Conservation (phyloP, 2,888 invertebrate species). For the Priapulus caudatus region DNA sequence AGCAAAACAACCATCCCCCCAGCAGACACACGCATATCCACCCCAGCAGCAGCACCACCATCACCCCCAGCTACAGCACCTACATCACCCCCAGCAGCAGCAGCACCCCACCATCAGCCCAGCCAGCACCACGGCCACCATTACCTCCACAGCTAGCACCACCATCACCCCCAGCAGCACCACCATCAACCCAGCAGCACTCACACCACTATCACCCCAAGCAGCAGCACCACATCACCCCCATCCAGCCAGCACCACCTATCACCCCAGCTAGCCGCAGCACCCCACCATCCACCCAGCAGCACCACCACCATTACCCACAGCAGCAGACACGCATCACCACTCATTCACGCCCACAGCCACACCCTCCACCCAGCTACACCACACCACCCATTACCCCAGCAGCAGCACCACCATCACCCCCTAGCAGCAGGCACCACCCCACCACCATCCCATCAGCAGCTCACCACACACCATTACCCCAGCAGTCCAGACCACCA, state of each 20-base stretch:
- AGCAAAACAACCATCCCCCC: no score
- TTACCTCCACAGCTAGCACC: constrained; percentile 8
- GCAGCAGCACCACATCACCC: background rate
- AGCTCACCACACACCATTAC: no score
- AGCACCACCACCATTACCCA: background rate
- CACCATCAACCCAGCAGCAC: no score
- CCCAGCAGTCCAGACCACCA: background rate
- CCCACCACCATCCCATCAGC: background rate
- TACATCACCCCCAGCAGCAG: constrained; percentile 14
- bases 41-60: no score
- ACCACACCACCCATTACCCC: background rate
- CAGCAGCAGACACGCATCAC: no score
- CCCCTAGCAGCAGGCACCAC: background rate
- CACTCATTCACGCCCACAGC: no score
- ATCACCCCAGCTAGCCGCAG: background rate
- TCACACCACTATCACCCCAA: background rate
- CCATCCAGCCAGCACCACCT: no score
- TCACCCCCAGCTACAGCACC: background rate
- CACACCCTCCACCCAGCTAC: background rate
- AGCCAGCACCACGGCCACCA: constrained; percentile 14
- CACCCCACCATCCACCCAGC: background rate
- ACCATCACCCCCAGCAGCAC: background rate
- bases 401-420: background rate
- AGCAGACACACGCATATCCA: no score
- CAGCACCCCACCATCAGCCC: constrained; percentile 16